Conservation (phyloP, 1,140 invertebrate species). For the Neodiprion lecontei region DNA sequence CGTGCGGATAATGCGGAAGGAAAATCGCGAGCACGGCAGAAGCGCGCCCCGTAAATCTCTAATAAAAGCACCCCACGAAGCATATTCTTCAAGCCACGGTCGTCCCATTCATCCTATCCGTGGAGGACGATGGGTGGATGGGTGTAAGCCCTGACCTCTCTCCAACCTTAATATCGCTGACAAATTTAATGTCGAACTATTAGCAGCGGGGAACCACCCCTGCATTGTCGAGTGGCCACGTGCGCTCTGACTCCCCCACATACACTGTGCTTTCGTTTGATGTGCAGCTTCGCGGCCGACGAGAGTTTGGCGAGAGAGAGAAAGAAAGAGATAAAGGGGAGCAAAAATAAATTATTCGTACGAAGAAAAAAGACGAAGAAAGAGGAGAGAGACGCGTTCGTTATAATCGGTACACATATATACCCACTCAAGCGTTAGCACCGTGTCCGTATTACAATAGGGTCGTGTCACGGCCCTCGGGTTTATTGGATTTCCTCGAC, state of each 20-base stretch:
- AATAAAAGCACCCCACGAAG: not conserved
- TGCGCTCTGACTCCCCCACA: constrained; percentile 35
- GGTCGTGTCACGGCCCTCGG: constrained; percentile 53
- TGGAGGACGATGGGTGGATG: not conserved
- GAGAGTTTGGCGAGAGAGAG: not conserved
- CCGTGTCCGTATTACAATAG: constrained; percentile 21
- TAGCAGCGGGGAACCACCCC: constrained; percentile 48
- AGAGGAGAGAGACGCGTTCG: not conserved
- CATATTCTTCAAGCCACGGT: constrained; percentile 14
- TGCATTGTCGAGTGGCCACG: constrained; percentile 58
- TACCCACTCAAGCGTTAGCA: constrained; percentile 7
- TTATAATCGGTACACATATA: not conserved
- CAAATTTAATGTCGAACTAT: constrained; percentile 60
- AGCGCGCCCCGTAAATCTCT: not conserved
- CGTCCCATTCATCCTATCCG: constrained; percentile 40
- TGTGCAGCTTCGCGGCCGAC: not conserved
- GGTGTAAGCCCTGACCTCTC: not conserved
- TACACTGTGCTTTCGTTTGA: constrained; percentile 13
- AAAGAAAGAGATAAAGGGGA: not conserved
- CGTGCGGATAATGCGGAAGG: too few relatives aligned
- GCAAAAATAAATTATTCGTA: constrained; percentile 8
- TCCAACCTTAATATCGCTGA: constrained; percentile 52
- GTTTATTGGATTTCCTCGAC: constrained; percentile 56
- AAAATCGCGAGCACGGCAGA: too few relatives aligned
- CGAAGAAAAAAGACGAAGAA: not conserved